These are phyloP conservation scores for Nephrotoma guestfalica DNA, from an alignment of 2,888 invertebrate genomes.

Conservation along the genomic window DNA sequence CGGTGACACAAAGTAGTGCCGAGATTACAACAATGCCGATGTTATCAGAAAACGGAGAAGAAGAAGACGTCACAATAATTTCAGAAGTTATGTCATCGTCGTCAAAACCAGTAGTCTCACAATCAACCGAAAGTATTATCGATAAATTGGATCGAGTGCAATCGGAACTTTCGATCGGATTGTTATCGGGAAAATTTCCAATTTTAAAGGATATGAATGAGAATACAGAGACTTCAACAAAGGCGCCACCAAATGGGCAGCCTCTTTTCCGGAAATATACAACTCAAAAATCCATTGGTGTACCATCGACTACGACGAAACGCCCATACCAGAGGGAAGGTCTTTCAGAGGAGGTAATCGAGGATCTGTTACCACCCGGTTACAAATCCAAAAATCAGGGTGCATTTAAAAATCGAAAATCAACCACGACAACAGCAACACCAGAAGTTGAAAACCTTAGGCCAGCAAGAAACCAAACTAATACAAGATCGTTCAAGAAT, in stretches of 20 bases:
- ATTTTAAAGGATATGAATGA: conserved; percentile 47
- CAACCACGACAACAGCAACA: conserved; percentile 35
- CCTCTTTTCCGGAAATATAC: conserved; percentile 52
- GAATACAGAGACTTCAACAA: conserved; percentile 7
- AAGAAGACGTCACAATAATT: conserved; percentile 23
- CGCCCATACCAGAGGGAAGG: neutral
- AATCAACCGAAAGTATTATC: conserved; percentile 72
- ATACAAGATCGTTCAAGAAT: conserved; percentile 39
- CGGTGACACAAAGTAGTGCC: conserved; percentile 3
- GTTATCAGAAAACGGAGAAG: conserved; percentile 20
- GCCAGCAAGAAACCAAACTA: conserved; percentile 23
- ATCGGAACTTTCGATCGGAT: conserved; percentile 65
- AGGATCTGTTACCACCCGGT: conserved; percentile 43
- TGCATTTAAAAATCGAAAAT: conserved; percentile 37
- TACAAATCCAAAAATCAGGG: conserved; percentile 38
- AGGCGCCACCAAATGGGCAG: conserved; percentile 28
- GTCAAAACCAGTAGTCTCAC: conserved; percentile 10
- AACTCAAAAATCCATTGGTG: conserved; percentile 26
- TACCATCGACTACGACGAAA: conserved; percentile 13
- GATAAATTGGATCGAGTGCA: conserved; percentile 76
- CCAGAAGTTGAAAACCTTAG: conserved; percentile 15
- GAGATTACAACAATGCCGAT: conserved; percentile 12
- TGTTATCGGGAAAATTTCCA: conserved; percentile 56
- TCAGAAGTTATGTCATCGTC: conserved; percentile 12
- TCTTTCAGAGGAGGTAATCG: conserved; percentile 42